These are phyloP conservation scores for Invenusta paracnida DNA, from an alignment of 2,888 invertebrate genomes.

Conservation along the genomic window DNA sequence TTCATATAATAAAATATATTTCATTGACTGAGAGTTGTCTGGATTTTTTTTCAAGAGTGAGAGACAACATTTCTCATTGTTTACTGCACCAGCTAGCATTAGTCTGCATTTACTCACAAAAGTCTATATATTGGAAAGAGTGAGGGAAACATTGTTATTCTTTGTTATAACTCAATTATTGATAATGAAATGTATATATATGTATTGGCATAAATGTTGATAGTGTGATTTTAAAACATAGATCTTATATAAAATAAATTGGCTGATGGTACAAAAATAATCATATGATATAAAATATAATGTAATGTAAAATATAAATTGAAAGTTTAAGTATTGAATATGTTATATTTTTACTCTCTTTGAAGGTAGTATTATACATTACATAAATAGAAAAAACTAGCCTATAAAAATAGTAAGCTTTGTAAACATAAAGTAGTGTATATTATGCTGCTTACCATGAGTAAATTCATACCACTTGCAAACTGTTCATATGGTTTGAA, in stretches of 20 bases:
- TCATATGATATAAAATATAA: neutral
- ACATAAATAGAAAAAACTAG: too few relatives aligned
- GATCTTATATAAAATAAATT: neutral
- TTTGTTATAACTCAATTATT: conserved; percentile 7
- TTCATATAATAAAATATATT: neutral
- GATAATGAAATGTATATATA: neutral
- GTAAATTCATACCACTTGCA: too few relatives aligned
- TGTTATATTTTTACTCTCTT: too few relatives aligned
- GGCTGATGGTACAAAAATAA: neutral
- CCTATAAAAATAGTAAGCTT: too few relatives aligned
- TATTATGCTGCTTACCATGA: too few relatives aligned
- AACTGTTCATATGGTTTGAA: too few relatives aligned
- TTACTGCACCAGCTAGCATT: too few relatives aligned
- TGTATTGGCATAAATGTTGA: conserved; percentile 4
- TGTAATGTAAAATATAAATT: too few relatives aligned
- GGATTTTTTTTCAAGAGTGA: neutral
- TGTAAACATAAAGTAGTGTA: too few relatives aligned
- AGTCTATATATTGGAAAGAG: neutral
- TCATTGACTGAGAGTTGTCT: neutral
- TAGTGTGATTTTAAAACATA: neutral
- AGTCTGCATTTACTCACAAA: neutral
- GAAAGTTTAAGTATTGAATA: too few relatives aligned
- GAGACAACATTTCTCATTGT: too few relatives aligned
- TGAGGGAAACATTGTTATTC: conserved; percentile 13
- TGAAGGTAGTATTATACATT: too few relatives aligned